phyloP scores from a whole-genome alignment of 2,888 invertebrate species.

The Coremacera marginata region DNA sequence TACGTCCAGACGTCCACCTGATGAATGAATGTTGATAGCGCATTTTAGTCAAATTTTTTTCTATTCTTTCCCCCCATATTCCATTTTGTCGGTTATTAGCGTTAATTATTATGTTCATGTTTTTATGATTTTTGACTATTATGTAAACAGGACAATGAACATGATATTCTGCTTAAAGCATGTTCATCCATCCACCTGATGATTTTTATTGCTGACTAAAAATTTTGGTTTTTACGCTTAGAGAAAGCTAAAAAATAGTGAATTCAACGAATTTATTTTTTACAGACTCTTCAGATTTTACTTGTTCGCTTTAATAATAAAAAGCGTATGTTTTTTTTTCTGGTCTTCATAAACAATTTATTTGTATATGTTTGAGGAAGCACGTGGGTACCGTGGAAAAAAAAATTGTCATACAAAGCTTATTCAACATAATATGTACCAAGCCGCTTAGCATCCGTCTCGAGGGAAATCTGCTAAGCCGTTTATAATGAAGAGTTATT shows the following conservation, averaged over 20 bases:
- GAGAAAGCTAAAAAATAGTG: too few species aligned
- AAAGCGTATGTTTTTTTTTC: neutral
- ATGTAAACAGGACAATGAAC: conserved; percentile 57
- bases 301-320: neutral
- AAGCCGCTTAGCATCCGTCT: conserved; percentile 54
- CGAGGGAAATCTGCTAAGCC: conserved; percentile 69
- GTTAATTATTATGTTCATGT: conserved; percentile 60
- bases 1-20: conserved; percentile 14
- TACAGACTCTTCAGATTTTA: neutral
- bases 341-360: neutral
- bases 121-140: conserved; percentile 46
- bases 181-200: neutral
- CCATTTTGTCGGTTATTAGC: conserved; percentile 39
- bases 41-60: conserved; percentile 29
- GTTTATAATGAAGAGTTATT: conserved; percentile 67
- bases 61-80: neutral
- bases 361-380: neutral
- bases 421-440: conserved; percentile 38
- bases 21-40: conserved; percentile 34
- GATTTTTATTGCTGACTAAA: neutral
- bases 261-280: too few species aligned
- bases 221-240: neutral
- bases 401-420: conserved; percentile 26
- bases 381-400: neutral
- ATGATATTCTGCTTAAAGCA: conserved; percentile 42